Evolutionary conservation across 2,888 invertebrate genomes (phyloP).

Genomic region (Mesochorus sp.): DNA sequence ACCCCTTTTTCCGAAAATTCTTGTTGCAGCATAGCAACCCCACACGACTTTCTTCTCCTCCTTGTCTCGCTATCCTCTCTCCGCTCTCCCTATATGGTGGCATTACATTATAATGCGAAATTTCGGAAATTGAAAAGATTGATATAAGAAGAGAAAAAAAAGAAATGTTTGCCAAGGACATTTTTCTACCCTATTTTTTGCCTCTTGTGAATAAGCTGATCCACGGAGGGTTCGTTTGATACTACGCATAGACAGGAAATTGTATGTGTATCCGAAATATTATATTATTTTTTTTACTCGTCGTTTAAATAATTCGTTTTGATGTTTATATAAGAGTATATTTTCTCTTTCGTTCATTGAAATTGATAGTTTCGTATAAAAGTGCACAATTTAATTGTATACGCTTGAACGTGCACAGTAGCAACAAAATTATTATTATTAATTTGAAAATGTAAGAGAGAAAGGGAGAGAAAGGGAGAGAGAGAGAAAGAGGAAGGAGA

Average conservation of each 20-base stretch:
- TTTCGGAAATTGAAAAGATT: constrained; percentile 63
- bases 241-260: constrained; percentile 27
- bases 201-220: background rate
- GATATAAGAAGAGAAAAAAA: constrained; percentile 62
- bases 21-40: too few species aligned
- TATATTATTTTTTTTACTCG: background rate
- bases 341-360: too few species aligned
- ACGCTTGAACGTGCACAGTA: background rate
- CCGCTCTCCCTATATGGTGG: background rate
- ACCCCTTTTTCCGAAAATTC: background rate
- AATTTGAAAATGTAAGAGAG: constrained; percentile 6
- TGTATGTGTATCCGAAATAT: background rate
- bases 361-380: background rate
- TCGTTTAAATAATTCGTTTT: too few species aligned
- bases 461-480: constrained; percentile 15
- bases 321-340: too few species aligned
- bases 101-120: constrained; percentile 41
- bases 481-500: background rate
- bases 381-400: background rate
- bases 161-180: constrained; percentile 44
- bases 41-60: too few species aligned
- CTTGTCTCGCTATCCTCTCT: background rate
- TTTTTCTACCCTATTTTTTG: background rate
- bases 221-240: background rate
- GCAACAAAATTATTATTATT: constrained; percentile 20